Evolutionary conservation across 2,797 vertebrate species (phyloP), one percentile per base, ranked within the genome.

Genomic region (Acanthornis magna): DNA sequence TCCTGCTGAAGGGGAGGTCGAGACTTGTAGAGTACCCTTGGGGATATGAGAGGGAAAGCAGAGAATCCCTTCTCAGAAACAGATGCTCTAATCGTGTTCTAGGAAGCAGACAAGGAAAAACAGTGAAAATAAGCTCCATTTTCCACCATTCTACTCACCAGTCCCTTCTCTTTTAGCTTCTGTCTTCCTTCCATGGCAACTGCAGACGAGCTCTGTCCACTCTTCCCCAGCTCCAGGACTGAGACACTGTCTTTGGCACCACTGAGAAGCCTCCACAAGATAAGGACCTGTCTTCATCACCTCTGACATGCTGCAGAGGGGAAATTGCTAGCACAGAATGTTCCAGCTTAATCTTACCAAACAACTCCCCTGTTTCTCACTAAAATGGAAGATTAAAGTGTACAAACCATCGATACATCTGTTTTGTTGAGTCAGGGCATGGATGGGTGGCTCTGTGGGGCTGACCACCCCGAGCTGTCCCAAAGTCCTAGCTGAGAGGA

Each of bases 361-460:
- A 51, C 5, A 14, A 51, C 51, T 45, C 4, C 27, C 26, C 12
- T 10, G 2, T 32, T 74, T 77, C 55, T 29, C 38, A 27, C 36
- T 48, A 48, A 74, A 78, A 34, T 5, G 3, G 42, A 70, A 66
- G 16, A 58, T 27, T 25, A 8, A 70, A 57, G 22, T 11, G 27
- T 29, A 47, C 15, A 68, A 26, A 23, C 5, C 5, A 6, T 17
- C 2, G 1, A 19, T 58, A 4, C 8, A 30, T 26, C 30, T 58
- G 5, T 25, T 77, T 65, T 40, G 12, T 26, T 22, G 16, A 21
- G 20, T 57, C 25, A 38, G n/a, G 10, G 18, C 10, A 47, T 5
- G 5, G 32, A 13, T 2, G 0, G 10, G 14, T n/a, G 19, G 3
- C 10, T 75, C 17, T 34, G 6, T 9, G 22, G 15, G 19, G 1